Percentiles rank a stretch among this genome's conserved stretches.
These are phyloP conservation scores for Hippoglossus stenolepis DNA, from an alignment of 2,113 vertebrate genomes.

Conservation along the genomic window DNA sequence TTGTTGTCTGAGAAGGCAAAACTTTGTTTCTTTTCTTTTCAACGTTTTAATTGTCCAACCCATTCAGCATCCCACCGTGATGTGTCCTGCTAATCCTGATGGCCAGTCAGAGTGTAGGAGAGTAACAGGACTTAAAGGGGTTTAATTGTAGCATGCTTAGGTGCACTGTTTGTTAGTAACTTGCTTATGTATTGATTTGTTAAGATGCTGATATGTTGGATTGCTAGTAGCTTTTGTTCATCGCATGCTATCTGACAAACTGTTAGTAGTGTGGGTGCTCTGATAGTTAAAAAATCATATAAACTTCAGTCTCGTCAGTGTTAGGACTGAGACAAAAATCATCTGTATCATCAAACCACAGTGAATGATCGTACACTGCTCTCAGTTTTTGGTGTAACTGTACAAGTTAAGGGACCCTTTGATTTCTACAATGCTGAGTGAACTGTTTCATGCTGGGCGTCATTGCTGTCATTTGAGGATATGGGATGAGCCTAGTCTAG, in stretches of 20 bases:
- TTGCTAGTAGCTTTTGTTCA: conserved; percentile 23
- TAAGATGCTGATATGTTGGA: conserved; percentile 45
- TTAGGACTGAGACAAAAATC: conserved; percentile 12
- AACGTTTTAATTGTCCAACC: background rate
- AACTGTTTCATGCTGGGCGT: background rate
- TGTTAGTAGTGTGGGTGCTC: conserved; percentile 57
- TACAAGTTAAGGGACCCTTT: background rate
- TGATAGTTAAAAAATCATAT: conserved; percentile 36
- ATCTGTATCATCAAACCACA: conserved; percentile 2
- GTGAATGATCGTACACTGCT: background rate
- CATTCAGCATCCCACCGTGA: background rate
- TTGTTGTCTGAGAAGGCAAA: background rate
- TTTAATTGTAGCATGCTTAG: conserved; percentile 54
- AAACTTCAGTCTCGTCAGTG: background rate
- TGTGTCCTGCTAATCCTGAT: background rate
- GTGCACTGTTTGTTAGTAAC: conserved; percentile 62
- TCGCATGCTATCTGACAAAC: conserved; percentile 63
- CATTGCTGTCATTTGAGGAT: conserved; percentile 5
- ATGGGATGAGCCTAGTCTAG: background rate
- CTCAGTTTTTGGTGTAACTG: background rate
- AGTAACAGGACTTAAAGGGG: background rate
- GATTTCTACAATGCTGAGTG: conserved; percentile 9
- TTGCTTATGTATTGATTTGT: conserved; percentile 54
- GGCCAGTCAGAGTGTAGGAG: background rate
- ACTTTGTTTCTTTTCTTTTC: background rate